phyloP scores from a whole-genome alignment of 2,113 vertebrate genomes.

The Lates calcarifer region DNA sequence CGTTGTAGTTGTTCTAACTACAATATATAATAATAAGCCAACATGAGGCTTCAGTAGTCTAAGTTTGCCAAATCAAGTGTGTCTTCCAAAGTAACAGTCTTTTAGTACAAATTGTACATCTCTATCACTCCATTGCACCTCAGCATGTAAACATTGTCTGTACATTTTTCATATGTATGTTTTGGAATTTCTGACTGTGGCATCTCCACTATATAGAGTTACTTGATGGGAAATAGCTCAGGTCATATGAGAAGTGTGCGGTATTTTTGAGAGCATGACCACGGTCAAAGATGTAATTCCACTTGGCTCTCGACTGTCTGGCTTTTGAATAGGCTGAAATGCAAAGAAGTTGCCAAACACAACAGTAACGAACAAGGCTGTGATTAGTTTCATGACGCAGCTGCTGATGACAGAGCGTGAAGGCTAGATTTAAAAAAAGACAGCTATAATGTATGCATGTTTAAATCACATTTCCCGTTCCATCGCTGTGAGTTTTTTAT shows the following conservation, averaged over 20 bases:
- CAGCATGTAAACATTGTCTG: neutral
- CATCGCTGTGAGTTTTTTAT: slow-evolving; percentile 1
- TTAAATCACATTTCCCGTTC: slow-evolving; percentile 47
- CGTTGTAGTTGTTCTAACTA: no score
- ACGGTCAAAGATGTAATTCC: slow-evolving; percentile 48
- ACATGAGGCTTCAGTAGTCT: no score
- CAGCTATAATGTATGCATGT: slow-evolving; percentile 16
- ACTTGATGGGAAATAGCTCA: slow-evolving; percentile 65
- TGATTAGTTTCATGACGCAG: slow-evolving; percentile 42
- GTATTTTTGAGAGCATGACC: slow-evolving; percentile 64
- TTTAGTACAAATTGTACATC: neutral
- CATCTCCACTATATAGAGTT: slow-evolving; percentile 58
- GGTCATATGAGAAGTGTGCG: slow-evolving; percentile 58
- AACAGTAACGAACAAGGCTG: slow-evolving; percentile 54
- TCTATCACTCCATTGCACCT: neutral
- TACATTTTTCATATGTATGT: slow-evolving; percentile 8
- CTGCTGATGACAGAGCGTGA: slow-evolving; percentile 3
- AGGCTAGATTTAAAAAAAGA: neutral
- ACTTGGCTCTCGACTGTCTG: slow-evolving; percentile 52
- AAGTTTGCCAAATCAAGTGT: no score
- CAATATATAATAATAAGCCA: no score
- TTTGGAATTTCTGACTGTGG: slow-evolving; percentile 10
- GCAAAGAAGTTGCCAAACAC: slow-evolving; percentile 59
- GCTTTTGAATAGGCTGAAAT: slow-evolving; percentile 47
- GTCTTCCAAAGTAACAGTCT: no score